Conservation (phyloP, 1,140 invertebrate genomes). For the Zaprionus vittiger region DNA sequence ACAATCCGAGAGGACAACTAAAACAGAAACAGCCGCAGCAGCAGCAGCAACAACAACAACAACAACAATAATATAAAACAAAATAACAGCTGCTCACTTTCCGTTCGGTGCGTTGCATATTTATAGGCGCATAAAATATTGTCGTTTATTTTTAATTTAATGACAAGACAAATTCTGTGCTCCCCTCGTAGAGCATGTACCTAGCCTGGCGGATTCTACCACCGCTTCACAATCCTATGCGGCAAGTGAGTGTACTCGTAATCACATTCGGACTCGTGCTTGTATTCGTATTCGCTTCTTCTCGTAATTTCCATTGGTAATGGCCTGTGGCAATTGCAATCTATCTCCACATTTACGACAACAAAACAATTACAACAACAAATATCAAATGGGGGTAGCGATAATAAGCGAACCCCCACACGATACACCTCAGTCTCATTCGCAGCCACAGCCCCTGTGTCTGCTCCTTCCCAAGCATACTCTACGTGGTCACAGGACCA, state of each 20-base stretch:
- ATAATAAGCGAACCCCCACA: conserved; percentile 55
- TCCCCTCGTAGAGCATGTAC: neutral
- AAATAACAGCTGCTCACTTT: conserved; percentile 74
- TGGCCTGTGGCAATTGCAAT: conserved; percentile 79
- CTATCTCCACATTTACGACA: conserved; percentile 79
- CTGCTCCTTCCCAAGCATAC: neutral
- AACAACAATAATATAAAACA: conserved; percentile 68
- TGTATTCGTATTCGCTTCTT: conserved; percentile 9
- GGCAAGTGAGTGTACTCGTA: conserved; percentile 1
- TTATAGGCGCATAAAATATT: conserved; percentile 83
- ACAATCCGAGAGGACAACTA: conserved; percentile 14
- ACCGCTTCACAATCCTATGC: conserved; percentile 3
- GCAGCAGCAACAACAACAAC: conserved; percentile 32
- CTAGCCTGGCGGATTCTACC: conserved; percentile 19
- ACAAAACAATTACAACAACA: conserved; percentile 80
- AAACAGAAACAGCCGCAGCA: conserved; percentile 37
- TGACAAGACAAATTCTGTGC: conserved; percentile 73
- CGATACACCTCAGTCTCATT: neutral
- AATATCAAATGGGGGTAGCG: conserved; percentile 70
- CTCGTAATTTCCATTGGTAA: conserved; percentile 69
- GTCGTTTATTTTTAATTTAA: conserved; percentile 83
- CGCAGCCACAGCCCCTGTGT: neutral
- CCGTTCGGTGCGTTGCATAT: conserved; percentile 70
- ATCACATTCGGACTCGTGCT: conserved; percentile 18
- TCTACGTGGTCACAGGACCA: conserved; percentile 57